Conservation (phyloP, 2,888 invertebrate species). For the Apamea sordens region DNA sequence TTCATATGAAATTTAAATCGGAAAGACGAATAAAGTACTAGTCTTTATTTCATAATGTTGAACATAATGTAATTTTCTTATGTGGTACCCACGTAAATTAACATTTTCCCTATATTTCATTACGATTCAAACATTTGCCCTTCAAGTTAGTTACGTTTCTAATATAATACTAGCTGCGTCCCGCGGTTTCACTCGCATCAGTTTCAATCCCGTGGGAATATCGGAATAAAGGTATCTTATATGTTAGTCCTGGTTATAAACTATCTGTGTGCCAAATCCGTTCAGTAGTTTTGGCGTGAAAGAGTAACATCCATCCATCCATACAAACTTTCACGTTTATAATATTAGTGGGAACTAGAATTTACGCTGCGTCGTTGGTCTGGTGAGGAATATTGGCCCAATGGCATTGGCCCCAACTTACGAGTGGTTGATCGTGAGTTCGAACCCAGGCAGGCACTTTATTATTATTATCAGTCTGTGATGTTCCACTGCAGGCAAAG, state of each 20-base stretch:
- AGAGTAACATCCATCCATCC: no score
- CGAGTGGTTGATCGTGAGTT: background rate
- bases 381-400: background rate
- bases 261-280: no score
- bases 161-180: background rate
- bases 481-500: no score
- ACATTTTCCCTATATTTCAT: conserved; percentile 28
- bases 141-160: conserved; percentile 1
- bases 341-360: no score
- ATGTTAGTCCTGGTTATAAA: no score
- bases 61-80: conserved; percentile 19
- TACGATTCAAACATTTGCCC: conserved; percentile 26
- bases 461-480: no score
- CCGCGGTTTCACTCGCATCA: no score
- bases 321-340: no score
- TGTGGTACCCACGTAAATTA: conserved; percentile 15
- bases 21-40: conserved; percentile 44
- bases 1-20: conserved; percentile 73
- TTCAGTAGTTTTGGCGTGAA: no score
- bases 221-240: no score
- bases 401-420: no score
- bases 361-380: background rate
- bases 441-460: background rate
- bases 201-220: no score
- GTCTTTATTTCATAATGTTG: conserved; percentile 29